A percentile compares a stretch with the other conserved stretches of the same genome.
phyloP scores from a whole-genome alignment of 23 tunicate species.

The Clavelina lepadiformis region DNA sequence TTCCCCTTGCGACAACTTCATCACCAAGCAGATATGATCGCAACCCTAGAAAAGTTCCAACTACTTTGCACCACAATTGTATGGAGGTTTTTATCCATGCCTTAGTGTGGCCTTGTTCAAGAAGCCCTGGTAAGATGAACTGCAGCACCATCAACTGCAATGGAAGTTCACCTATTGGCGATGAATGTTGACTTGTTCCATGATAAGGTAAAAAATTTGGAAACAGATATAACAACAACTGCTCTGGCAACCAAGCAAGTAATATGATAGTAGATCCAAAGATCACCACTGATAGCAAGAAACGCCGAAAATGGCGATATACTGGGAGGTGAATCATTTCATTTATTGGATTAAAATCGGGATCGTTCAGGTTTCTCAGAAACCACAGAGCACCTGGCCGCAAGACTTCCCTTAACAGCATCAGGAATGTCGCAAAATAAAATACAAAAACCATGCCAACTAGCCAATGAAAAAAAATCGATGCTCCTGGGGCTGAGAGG shows the following conservation, averaged over 20 bases:
- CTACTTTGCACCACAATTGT: slow-evolving; percentile 39
- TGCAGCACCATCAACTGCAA: slow-evolving; percentile 57
- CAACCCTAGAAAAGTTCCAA: slow-evolving; percentile 56
- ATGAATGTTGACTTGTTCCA: slow-evolving; percentile 18
- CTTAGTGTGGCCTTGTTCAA: slow-evolving; percentile 62
- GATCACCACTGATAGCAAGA: slow-evolving; percentile 30
- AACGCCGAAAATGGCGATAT: slow-evolving; percentile 50
- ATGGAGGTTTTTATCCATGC: slow-evolving; percentile 35
- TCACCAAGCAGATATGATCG: slow-evolving; percentile 61
- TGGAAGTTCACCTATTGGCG: slow-evolving; percentile 63
- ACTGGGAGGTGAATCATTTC: slow-evolving; percentile 77
- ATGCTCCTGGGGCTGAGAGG: slow-evolving; percentile 50
- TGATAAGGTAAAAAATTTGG: slow-evolving; percentile 70
- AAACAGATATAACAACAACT: slow-evolving; percentile 6
- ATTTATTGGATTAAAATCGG: slow-evolving; percentile 67
- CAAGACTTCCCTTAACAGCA: slow-evolving; percentile 65
- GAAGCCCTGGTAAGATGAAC: slow-evolving; percentile 53
- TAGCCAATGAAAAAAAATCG: slow-evolving; percentile 75
- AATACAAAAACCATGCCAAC: slow-evolving; percentile 67
- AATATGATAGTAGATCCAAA: slow-evolving; percentile 61
- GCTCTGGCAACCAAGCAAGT: slow-evolving; percentile 55
- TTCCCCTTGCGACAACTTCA: neutral
- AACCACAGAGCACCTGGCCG: slow-evolving; percentile 90
- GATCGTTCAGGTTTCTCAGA: slow-evolving; percentile 73
- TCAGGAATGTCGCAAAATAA: slow-evolving; percentile 66